Evolutionary conservation across 2,113 vertebrate genomes (phyloP).

Genomic region (Petrocephalus zakoni): DNA sequence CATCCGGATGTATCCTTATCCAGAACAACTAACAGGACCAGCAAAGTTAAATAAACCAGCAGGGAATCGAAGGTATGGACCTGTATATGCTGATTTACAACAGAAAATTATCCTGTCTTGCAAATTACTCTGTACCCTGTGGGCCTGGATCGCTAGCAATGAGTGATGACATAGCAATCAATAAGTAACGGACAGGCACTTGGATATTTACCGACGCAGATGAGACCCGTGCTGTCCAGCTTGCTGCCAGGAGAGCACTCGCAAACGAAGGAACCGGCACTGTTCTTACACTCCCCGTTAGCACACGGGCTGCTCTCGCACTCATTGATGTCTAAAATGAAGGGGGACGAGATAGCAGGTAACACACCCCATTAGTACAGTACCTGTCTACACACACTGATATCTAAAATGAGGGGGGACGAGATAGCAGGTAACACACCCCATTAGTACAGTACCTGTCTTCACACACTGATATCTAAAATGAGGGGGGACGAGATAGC

Average conservation of each 20-base stretch:
- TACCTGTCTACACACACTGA: slow-evolving; percentile 45
- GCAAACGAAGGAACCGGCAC: slow-evolving; percentile 72
- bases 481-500: neutral
- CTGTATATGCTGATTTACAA: neutral
- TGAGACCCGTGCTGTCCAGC: slow-evolving; percentile 65
- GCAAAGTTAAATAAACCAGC: neutral
- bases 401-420: slow-evolving; percentile 53
- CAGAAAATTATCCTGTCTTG: neutral
- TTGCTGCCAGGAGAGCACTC: slow-evolving; percentile 73
- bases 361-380: neutral
- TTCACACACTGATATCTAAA: slow-evolving; percentile 66
- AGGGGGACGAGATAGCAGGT: neutral
- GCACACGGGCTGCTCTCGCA: slow-evolving; percentile 73
- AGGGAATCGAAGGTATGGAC: neutral
- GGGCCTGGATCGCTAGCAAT: neutral
- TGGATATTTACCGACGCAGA: slow-evolving; percentile 66
- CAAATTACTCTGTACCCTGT: neutral
- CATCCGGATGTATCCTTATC: neutral
- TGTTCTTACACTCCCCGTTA: slow-evolving; percentile 75
- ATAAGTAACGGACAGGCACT: neutral
- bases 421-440: neutral
- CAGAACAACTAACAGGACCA: neutral
- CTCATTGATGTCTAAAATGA: slow-evolving; percentile 71
- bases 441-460: no score
- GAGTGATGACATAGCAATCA: neutral